These are phyloP conservation scores for Thripadectes ignobilis DNA, from an alignment of 2,797 vertebrate genomes.

Conservation along the genomic window DNA sequence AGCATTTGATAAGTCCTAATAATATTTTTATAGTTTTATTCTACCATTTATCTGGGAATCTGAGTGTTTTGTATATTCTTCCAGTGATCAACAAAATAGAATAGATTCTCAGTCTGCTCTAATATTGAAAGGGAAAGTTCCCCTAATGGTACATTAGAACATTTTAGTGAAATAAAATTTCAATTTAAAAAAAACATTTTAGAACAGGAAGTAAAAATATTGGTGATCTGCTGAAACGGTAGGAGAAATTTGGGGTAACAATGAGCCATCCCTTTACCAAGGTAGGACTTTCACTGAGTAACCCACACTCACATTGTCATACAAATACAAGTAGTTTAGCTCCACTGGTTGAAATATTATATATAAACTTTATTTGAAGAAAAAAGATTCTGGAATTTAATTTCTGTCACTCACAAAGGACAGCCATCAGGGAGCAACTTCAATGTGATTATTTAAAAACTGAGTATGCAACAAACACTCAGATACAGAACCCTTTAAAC, in stretches of 20 bases:
- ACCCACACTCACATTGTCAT: fast-evolving
- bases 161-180: not conserved
- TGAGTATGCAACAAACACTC: not conserved
- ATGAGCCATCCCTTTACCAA: not conserved
- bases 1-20: not conserved
- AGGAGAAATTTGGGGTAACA: not conserved
- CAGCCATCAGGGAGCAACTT: not conserved
- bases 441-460: not conserved
- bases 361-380: not conserved
- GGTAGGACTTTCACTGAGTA: not conserved
- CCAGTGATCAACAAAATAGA: not conserved
- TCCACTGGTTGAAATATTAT: not conserved
- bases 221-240: not conserved
- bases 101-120: not conserved
- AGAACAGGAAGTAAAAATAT: not conserved
- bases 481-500: not conserved
- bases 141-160: not conserved
- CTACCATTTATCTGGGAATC: not conserved
- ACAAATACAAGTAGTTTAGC: not conserved
- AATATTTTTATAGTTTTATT: not conserved
- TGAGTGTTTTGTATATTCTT: not conserved
- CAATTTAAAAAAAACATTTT: not conserved
- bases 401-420: not conserved
- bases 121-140: not conserved
- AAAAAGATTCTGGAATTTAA: not conserved